Base-by-base conservation (phyloP, 2,113 vertebrate genomes). In the Mastomys natalensis region DNA sequence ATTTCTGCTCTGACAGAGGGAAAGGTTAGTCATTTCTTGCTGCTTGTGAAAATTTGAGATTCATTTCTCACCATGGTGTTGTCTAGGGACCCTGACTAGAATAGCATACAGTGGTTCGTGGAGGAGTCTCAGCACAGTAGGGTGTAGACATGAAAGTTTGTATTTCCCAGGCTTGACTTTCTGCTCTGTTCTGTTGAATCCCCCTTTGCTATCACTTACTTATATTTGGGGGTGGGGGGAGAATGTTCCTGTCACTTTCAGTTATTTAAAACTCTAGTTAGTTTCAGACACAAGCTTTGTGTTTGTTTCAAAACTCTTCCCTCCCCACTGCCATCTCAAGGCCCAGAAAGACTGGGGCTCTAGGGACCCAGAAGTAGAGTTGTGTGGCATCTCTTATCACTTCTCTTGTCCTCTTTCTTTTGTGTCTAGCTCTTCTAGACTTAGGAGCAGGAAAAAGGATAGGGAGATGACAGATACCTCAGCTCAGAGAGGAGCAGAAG, bases 131-230 rank as follows among this genome's bases (percentile, higher is more conserved):
- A 37, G 5, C 37, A 48, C 94, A 90, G 92, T 53, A 68, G 81
- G 76, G 31, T 82, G 81, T 51, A 88, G 93, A 97, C 76, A 77
- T 0, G 3, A 73, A 96, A 92, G 89, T 88, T 86, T 62, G 55
- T 92, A 60, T 96, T 82, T 97, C 86, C 92, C 86, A 95, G 73
- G 92, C 95, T 64, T 72, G 95, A 92, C 85, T 86, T 94, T 95
- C 72, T 90, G n/a, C 92, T 94, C 29, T 87, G 81, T 86, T 95
- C 92, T 93, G 40, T 70, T 17, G 6, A 96, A 93, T 95, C 21
- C 55, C 94, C 60, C 91, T 77, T 31, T n/a, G 31, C 73, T 77
- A 58, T 77, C 87, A 81, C 51, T 96, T 95, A 68, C 87, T 85
- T 88, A 74, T 94, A 93, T 95, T 95, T 97, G 53, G 16, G 40